phyloP scores from a whole-genome alignment of 1,140 invertebrate genomes.

The Heliconius nattereri region DNA sequence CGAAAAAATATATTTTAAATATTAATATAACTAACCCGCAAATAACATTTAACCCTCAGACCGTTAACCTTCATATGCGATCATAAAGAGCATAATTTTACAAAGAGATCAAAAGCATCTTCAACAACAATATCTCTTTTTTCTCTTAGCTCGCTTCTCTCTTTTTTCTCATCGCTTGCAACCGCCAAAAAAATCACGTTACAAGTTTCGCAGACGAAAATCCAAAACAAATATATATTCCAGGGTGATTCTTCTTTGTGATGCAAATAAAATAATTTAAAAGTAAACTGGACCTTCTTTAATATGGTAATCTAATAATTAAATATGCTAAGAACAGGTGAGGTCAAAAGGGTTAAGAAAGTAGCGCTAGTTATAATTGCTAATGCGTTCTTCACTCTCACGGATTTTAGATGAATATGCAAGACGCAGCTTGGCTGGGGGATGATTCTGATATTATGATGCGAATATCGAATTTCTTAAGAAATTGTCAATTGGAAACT shows the following conservation, averaged over 20 bases:
- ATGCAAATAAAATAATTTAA: constrained; percentile 38
- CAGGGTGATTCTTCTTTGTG: constrained; percentile 26
- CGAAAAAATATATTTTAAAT: no score
- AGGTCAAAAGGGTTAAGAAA: constrained; percentile 60
- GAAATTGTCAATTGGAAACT: not conserved
- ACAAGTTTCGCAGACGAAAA: constrained; percentile 27
- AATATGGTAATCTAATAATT: constrained; percentile 44
- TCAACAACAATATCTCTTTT: not conserved
- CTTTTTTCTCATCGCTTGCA: constrained; percentile 16
- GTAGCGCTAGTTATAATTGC: constrained; percentile 47
- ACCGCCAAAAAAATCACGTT: constrained; percentile 14
- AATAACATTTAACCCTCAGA: not conserved
- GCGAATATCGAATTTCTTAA: not conserved
- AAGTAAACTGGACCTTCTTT: constrained; percentile 48
- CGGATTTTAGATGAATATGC: constrained; percentile 21
- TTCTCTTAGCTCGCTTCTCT: not conserved
- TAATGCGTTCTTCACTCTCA: constrained; percentile 49
- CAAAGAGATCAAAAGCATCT: constrained; percentile 6
- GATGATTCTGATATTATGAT: not conserved
- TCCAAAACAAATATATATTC: constrained; percentile 22
- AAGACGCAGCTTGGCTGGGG: not conserved
- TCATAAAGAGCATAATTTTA: not conserved
- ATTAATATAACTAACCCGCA: not conserved
- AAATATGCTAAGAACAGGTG: constrained; percentile 61
- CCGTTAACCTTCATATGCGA: not conserved